A percentile compares a stretch with the other conserved stretches of the same genome.
Conservation (phyloP, 2,113 vertebrate genomes). For the Rhinolophus ferrumequinum region DNA sequence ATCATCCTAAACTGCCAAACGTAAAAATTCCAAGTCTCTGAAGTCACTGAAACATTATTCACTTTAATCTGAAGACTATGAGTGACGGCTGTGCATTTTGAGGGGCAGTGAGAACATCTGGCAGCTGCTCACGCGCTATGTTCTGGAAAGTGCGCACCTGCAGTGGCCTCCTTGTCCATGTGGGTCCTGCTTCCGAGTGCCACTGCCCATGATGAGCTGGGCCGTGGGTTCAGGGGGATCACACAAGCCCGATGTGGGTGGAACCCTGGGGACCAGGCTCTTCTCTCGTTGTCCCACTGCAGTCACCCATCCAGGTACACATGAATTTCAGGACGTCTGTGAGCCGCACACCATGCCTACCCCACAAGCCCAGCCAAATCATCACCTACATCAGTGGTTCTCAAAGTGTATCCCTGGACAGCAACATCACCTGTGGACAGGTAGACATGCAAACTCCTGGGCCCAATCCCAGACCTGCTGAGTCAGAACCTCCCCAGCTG, state of each 20-base stretch:
- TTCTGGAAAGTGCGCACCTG: neutral
- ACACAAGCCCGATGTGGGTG: accelerated
- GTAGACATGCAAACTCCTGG: neutral
- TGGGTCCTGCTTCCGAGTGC: accelerated
- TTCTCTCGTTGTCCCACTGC: neutral
- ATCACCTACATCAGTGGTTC: neutral
- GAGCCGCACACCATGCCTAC: neutral
- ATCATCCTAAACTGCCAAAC: neutral
- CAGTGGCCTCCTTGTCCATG: accelerated
- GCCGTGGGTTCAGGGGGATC: accelerated
- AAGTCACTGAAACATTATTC: neutral
- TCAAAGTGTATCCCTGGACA: neutral
- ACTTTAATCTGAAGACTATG: neutral
- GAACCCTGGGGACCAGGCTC: neutral
- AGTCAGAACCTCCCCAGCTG: neutral
- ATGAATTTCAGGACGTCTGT: neutral
- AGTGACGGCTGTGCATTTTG: neutral
- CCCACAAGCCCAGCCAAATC: neutral
- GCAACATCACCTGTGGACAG: neutral
- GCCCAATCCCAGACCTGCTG: neutral
- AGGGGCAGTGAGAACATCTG: neutral
- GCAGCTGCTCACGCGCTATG: accelerated
- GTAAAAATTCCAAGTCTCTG: neutral
- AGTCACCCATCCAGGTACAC: neutral
- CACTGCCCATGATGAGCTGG: accelerated